These are phyloP conservation scores for Nemoura dubitans DNA, from an alignment of 2,888 invertebrate species.

Conservation along the genomic window DNA sequence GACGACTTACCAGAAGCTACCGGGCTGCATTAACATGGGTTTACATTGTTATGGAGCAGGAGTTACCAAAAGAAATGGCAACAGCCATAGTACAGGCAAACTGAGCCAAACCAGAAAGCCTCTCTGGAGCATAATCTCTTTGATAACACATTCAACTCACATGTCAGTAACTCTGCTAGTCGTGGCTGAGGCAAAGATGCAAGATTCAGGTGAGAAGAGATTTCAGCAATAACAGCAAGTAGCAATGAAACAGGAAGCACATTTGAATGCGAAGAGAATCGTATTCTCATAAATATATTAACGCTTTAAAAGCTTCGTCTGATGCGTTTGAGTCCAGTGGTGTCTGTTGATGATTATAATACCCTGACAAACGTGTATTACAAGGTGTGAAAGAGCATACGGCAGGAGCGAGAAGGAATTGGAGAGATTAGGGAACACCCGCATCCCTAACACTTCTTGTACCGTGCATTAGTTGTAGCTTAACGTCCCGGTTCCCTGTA, in stretches of 20 bases:
- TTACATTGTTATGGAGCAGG: conserved; percentile 34
- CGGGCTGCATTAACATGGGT: conserved; percentile 31
- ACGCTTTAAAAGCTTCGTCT: not conserved
- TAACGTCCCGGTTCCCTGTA: conserved; percentile 22
- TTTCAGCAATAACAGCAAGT: not conserved
- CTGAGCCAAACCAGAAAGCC: conserved; percentile 26
- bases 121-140: conserved; percentile 7
- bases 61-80: conserved; percentile 43
- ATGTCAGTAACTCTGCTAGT: conserved; percentile 7
- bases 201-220: not conserved
- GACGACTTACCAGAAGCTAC: not conserved
- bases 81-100: conserved; percentile 23
- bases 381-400: conserved; percentile 21
- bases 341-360: not conserved
- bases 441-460: conserved; percentile 28
- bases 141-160: conserved; percentile 34
- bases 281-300: not conserved
- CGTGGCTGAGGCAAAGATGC: not conserved
- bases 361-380: conserved; percentile 1
- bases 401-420: conserved; percentile 1
- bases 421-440: conserved; percentile 23
- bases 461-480: conserved; percentile 33
- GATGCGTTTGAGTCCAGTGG: not conserved
- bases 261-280: not conserved
- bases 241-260: not conserved